Evolutionary conservation across 2,797 vertebrate genomes (phyloP).

Genomic region (Amniataba percoides): DNA sequence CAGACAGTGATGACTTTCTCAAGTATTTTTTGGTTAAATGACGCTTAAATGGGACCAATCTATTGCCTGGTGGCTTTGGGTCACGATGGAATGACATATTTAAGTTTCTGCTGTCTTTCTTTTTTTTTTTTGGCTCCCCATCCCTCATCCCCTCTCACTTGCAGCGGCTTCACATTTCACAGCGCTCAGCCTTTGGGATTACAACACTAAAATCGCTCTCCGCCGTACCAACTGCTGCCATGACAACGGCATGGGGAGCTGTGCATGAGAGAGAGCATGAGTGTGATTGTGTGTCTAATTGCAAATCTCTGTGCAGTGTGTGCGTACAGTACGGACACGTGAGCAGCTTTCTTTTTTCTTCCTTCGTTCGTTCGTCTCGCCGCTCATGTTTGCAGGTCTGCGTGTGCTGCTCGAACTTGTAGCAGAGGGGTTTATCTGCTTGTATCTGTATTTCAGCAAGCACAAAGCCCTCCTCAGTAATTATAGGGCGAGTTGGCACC

Average conservation of each 20-base stretch:
- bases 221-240: constrained; percentile 85
- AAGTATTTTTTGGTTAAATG: constrained; percentile 26
- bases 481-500: constrained; percentile 49
- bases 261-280: constrained; percentile 58
- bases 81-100: constrained; percentile 42
- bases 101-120: constrained; percentile 22
- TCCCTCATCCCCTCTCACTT: constrained; percentile 30
- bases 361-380: neutral
- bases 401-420: constrained; percentile 6
- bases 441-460: constrained; percentile 11
- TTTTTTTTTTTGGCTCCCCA: constrained; percentile 21
- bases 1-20: constrained; percentile 19
- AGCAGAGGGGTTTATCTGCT: neutral
- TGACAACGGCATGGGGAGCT: constrained; percentile 84
- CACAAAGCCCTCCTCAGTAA: constrained; percentile 50
- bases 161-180: constrained; percentile 80
- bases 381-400: neutral
- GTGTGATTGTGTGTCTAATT: constrained; percentile 78
- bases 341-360: constrained; percentile 31
- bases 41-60: constrained; percentile 23
- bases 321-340: constrained; percentile 35
- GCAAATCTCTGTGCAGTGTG: constrained; percentile 47
- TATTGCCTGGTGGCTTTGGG: constrained; percentile 37
- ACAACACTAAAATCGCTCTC: constrained; percentile 80
- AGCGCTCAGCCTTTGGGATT: constrained; percentile 81